Base-by-base conservation (phyloP, 1,140 invertebrate species). In the Phenacoccus solenopsis region DNA sequence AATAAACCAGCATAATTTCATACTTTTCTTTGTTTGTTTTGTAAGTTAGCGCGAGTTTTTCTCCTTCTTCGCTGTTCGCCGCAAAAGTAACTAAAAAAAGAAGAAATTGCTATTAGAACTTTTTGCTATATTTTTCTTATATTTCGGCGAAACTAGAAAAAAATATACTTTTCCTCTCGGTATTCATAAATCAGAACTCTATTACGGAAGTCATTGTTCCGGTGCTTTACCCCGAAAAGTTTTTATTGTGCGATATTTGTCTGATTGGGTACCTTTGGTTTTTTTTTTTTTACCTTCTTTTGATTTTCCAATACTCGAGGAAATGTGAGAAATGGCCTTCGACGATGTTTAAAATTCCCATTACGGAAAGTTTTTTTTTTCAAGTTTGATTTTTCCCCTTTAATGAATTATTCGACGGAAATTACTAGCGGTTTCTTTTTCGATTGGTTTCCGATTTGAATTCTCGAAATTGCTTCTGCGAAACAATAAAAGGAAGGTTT, bases 131-230 rank as follows among this genome's bases (percentile, higher is more conserved):
- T 49, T 49, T n/a, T 49, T 49, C 30, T 5, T 49, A n/a, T 49
- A 49, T 49, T 49, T 49, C 16, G 38, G 20, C 38, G 16, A 49
- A n/a, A 49, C 38, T 49, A 49, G 38, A n/a, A 49, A 49, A 49
- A 49, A 49, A 49, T 16, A 49, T 49, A 49, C 38, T 49, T 49
- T 49, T 49, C 38, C 38, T 49, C 38, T 49, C 38, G 38, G 38
- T 49, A 49, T 49, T 49, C 38, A 49, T 49, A 49, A 49, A 49
- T 49, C 38, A 49, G 38, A 49, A 49, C 38, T 49, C 38, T 49
- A 49, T 49, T 49, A 49, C 38, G 38, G 38, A 49, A 49, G 38
- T 49, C 38, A 49, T 49, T 49, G 38, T 49, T 49, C 38, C 38
- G 38, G 38, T 49, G 20, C 38, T 49, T 49, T 49, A 49, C 38